A percentile compares a stretch with the other conserved stretches of the same genome.
These are phyloP conservation scores for Phlogophora meticulosa DNA, from an alignment of 2,888 invertebrate species.

Conservation along the genomic window DNA sequence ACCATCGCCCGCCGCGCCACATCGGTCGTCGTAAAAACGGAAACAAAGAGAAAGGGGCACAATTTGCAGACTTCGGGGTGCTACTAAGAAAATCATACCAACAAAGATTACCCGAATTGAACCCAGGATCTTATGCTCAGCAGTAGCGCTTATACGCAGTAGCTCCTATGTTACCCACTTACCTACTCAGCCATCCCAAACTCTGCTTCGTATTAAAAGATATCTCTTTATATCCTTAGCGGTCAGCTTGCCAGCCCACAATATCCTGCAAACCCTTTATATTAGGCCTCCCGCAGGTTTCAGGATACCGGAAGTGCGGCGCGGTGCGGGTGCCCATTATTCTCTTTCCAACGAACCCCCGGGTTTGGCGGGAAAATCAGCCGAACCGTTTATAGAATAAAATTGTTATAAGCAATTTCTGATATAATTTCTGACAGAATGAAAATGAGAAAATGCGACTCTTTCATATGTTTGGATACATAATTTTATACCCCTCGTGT, in stretches of 20 bases:
- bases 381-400: conserved; percentile 16
- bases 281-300: conserved; percentile 12
- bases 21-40: too few species aligned
- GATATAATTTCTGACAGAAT: background rate
- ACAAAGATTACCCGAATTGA: too few species aligned
- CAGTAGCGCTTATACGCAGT: too few species aligned
- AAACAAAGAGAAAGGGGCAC: too few species aligned
- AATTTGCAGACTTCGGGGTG: too few species aligned
- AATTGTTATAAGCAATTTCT: background rate
- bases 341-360: conserved; percentile 25
- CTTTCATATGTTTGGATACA: too few species aligned
- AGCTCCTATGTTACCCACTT: too few species aligned
- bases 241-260: conserved; percentile 18
- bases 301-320: conserved; percentile 2
- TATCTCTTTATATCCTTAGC: background rate
- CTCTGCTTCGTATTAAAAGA: background rate
- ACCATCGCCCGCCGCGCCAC: too few species aligned
- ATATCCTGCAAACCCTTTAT: conserved; percentile 29
- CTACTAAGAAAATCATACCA: too few species aligned
- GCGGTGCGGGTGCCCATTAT: conserved; percentile 20
- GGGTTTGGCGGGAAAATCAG: conserved; percentile 19
- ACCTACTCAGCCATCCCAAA: background rate
- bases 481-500: too few species aligned
- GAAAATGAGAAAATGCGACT: background rate
- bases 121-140: too few species aligned